Base-by-base conservation (phyloP, 2,888 invertebrate genomes). In the Cepaea hortensis region DNA sequence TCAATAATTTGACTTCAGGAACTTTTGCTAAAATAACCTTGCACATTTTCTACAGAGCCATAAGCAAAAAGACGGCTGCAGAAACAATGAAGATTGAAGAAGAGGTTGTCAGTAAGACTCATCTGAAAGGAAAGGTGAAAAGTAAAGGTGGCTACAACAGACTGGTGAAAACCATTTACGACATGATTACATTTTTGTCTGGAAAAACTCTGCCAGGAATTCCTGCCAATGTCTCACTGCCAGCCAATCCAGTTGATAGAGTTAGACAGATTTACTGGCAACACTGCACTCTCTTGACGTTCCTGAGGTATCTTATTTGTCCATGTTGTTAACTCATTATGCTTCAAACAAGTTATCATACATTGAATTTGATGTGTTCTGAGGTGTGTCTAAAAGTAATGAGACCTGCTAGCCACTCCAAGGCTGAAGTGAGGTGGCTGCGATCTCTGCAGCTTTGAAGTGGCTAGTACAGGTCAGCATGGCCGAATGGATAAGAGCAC, bases 231-330 rank as follows among this genome's bases (percentile, higher is more conserved):
- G 90, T 92, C 55, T 91, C 94, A 11, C 90, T 94, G 68, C 94
- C 94, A 0, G 77, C 90, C 11, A 92, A 94, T 88, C 92, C 93
- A 3, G 89, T 91, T 70, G 94, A 94, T 88, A 90, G 94, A 48
- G 93, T 93, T 61, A 93, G 93, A 85, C 94, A 94, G 90, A 91
- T 94, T 80, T 93, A 93, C 91, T 94, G 93, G 94, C 94, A 94
- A 85, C 94, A 94, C 87, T 91, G 92, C 80, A 93, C 94, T n/a
- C 91, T 94, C n/a, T 92, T 94, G 1, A 93, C 93, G 6, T 94
- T 94, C 91, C 90, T 94, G 84, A 94, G 90, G 94, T 94, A 89
- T 55, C 7, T 55, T 50, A 13, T 15, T 50, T 13, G 13, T 46
- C 35, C 35, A 35, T 46, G 46, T 46, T 46, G 13, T 55, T 55